Percentiles rank a stretch among this genome's conserved stretches.
Conservation (phyloP, 2,113 vertebrate species). For the Bagarius yarrelli region DNA sequence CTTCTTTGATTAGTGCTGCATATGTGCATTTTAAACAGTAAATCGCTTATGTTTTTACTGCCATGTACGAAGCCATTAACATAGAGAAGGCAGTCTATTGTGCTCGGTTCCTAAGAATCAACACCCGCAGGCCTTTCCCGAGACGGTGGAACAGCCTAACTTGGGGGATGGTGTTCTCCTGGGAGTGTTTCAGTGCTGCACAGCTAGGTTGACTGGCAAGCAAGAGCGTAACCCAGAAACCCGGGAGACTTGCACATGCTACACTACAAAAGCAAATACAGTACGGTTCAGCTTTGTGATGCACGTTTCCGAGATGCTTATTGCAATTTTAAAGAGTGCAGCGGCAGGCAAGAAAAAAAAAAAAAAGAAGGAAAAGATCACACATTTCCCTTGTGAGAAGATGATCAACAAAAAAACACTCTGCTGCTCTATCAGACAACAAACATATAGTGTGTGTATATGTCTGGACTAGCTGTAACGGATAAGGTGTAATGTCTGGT, state of each 20-base stretch:
- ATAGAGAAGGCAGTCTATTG: conserved; percentile 19
- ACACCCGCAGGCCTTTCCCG: conserved; percentile 51
- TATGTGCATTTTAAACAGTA: neutral
- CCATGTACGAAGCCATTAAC: neutral
- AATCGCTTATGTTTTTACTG: neutral
- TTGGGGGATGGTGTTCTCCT: conserved; percentile 51
- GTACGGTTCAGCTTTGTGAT: conserved; percentile 17
- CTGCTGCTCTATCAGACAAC: neutral
- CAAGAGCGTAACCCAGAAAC: conserved; percentile 45
- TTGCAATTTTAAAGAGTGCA: neutral
- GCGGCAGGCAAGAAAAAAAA: neutral
- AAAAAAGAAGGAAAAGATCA: neutral
- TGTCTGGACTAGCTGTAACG: neutral
- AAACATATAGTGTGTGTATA: neutral
- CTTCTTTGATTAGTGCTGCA: neutral
- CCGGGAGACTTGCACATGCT: conserved; percentile 38
- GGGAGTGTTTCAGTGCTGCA: conserved; percentile 52
- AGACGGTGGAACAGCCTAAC: conserved; percentile 53
- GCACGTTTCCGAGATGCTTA: conserved; percentile 5
- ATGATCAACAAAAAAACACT: conserved; percentile 6
- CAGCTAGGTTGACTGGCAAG: conserved; percentile 47
- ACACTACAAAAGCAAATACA: conserved; percentile 42
- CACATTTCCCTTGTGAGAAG: conserved; percentile 32
- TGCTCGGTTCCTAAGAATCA: conserved; percentile 45
- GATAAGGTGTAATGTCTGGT: neutral